A percentile compares a stretch with the other conserved stretches of the same genome.
These are phyloP conservation scores for Dasysyrphus albostriatus DNA, from an alignment of 2,888 invertebrate genomes.

Conservation along the genomic window DNA sequence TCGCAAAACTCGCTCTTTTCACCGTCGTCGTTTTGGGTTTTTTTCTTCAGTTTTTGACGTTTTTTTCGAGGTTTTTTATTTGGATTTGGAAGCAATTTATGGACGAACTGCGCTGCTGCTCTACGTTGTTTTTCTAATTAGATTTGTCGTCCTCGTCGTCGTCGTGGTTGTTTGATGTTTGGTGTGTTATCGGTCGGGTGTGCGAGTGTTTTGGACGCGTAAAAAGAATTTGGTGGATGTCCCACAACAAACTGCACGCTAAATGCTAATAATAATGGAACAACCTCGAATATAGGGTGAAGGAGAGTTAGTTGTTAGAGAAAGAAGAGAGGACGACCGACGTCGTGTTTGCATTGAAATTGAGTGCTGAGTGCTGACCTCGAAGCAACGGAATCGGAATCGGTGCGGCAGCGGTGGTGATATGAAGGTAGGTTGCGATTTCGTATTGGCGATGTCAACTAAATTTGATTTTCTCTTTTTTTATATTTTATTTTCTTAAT, in stretches of 20 bases:
- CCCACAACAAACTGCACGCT: constrained; percentile 33
- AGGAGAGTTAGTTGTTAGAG: not conserved
- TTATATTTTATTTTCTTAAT: constrained; percentile 27
- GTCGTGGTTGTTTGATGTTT: constrained; percentile 3
- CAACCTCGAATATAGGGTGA: constrained; percentile 50
- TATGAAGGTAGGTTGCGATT: constrained; percentile 61
- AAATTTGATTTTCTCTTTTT: constrained; percentile 45
- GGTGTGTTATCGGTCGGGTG: constrained; percentile 29
- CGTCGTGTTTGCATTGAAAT: constrained; percentile 44
- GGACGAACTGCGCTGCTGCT: constrained; percentile 45
- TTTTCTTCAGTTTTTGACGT: constrained; percentile 39
- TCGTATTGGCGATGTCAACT: constrained; percentile 49
- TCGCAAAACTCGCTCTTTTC: constrained; percentile 15
- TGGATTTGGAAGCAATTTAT: constrained; percentile 31
- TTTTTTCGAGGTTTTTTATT: constrained; percentile 22
- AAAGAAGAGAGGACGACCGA: constrained; percentile 1
- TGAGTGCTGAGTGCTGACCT: constrained; percentile 62
- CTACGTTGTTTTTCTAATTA: constrained; percentile 71
- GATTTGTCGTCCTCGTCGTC: constrained; percentile 58
- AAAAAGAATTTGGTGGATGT: constrained; percentile 39
- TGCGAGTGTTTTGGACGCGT: constrained; percentile 50
- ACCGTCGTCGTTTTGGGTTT: not conserved
- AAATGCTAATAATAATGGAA: constrained; percentile 42
- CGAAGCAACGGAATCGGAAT: constrained; percentile 47
- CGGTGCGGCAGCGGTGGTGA: constrained; percentile 28